Percentiles rank a stretch among this genome's conserved stretches.
phyloP scores from a whole-genome alignment of 35 echinoderm and acorn worm species.

The Acanthaster planci region DNA sequence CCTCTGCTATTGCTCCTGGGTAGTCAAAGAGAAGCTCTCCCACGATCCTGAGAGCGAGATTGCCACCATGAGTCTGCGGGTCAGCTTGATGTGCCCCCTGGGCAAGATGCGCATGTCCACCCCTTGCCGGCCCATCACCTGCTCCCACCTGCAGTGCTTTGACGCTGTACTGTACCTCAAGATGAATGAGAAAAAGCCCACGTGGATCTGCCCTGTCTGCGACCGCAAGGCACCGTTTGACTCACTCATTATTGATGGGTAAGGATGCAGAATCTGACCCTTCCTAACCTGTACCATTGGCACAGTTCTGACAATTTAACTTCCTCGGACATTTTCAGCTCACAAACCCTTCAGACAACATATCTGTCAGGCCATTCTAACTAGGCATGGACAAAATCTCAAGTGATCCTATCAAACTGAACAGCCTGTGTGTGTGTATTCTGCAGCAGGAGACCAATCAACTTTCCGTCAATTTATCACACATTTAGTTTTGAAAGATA shows the following conservation, averaged over 20 bases:
- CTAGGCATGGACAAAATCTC: too few species aligned
- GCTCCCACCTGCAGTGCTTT: conserved; percentile 96
- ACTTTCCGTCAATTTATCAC: too few species aligned
- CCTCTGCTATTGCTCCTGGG: background rate
- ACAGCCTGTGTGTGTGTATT: too few species aligned
- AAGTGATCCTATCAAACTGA: too few species aligned
- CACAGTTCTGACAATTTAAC: too few species aligned
- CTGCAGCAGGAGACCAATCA: too few species aligned
- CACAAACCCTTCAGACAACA: too few species aligned
- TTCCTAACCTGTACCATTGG: too few species aligned
- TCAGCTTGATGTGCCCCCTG: conserved; percentile 87
- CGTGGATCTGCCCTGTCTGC: conserved; percentile 99
- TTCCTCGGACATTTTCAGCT: too few species aligned
- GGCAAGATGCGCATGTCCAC: conserved; percentile 94
- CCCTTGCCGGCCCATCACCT: conserved; percentile 79
- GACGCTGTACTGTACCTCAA: conserved; percentile 87
- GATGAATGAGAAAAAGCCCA: conserved; percentile 99
- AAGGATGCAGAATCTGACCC: background rate
- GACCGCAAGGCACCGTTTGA: conserved; percentile 98
- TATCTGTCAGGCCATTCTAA: too few species aligned
- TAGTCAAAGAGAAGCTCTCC: conserved; percentile 93
- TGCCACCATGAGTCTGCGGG: conserved; percentile 89
- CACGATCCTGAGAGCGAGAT: conserved; percentile 99
- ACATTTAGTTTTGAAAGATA: too few species aligned
- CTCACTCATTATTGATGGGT: conserved; percentile 92